These are phyloP conservation scores for Tipula helvola DNA, from an alignment of 2,888 invertebrate genomes.

Conservation along the genomic window DNA sequence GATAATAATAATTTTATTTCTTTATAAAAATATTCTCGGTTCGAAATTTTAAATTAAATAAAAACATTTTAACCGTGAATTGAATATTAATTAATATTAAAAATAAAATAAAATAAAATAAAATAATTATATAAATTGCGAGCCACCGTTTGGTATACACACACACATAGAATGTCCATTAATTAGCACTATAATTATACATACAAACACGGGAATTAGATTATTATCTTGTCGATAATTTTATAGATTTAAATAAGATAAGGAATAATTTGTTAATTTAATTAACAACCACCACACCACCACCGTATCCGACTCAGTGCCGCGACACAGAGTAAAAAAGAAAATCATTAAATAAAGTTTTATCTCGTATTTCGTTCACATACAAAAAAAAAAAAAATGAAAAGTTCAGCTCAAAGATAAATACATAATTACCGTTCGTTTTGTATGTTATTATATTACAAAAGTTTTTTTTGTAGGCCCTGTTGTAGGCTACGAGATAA, in stretches of 20 bases:
- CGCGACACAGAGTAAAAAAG: background rate
- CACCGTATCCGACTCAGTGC: background rate
- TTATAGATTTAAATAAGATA: background rate
- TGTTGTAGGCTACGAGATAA: background rate
- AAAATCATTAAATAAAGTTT: background rate
- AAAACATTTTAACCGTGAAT: background rate
- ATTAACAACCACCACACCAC: background rate
- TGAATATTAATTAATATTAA: background rate
- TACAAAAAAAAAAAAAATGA: background rate
- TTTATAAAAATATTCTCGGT: background rate
- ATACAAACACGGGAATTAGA: background rate
- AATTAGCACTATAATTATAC: background rate
- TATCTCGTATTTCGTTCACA: background rate
- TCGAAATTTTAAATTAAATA: background rate
- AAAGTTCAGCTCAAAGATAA: background rate
- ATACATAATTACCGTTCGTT: background rate
- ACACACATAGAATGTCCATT: background rate
- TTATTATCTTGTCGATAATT: background rate
- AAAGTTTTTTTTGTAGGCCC: background rate
- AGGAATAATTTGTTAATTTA: background rate
- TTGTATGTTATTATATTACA: background rate
- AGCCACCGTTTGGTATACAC: background rate
- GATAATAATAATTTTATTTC: slow-evolving; percentile 4
- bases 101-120: background rate
- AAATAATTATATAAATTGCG: background rate